Conservation (phyloP, 2,888 invertebrate genomes). For the Syrphus vitripennis region DNA sequence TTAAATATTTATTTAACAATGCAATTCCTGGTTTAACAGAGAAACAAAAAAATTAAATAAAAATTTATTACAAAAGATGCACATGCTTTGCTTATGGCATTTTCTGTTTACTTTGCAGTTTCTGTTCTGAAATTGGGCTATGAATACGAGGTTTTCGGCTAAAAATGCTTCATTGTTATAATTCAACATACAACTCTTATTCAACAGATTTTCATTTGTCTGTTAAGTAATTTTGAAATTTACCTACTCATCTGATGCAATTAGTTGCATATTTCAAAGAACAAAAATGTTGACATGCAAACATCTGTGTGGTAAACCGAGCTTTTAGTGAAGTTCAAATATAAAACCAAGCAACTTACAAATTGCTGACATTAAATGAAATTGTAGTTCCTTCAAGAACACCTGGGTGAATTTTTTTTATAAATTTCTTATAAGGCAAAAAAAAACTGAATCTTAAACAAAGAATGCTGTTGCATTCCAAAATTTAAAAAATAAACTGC, state of each 20-base stretch:
- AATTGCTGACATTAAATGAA: neutral
- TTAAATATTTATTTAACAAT: constrained; percentile 52
- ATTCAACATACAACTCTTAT: neutral
- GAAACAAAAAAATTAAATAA: neutral
- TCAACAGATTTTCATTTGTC: neutral
- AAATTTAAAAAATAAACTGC: neutral
- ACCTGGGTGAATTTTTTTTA: neutral
- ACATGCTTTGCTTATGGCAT: constrained; percentile 6
- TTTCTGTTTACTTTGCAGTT: constrained; percentile 15
- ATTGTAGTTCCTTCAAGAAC: constrained; percentile 3
- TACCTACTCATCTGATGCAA: neutral
- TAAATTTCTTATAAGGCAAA: neutral
- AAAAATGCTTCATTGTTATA: neutral
- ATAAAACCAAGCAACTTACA: neutral
- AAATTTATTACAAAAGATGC: constrained; percentile 11
- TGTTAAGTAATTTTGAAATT: neutral
- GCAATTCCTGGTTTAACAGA: constrained; percentile 1
- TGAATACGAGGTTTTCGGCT: neutral
- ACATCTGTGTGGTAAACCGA: neutral
- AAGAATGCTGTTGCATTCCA: too few relatives aligned
- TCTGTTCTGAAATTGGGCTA: neutral
- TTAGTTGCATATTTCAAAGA: neutral
- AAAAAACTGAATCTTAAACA: neutral
- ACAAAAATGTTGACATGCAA: neutral
- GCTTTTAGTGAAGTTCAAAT: neutral